Percentiles rank a stretch among this genome's conserved stretches.
phyloP scores from a whole-genome alignment of 2,888 invertebrate species.

The Aethes cnicana region DNA sequence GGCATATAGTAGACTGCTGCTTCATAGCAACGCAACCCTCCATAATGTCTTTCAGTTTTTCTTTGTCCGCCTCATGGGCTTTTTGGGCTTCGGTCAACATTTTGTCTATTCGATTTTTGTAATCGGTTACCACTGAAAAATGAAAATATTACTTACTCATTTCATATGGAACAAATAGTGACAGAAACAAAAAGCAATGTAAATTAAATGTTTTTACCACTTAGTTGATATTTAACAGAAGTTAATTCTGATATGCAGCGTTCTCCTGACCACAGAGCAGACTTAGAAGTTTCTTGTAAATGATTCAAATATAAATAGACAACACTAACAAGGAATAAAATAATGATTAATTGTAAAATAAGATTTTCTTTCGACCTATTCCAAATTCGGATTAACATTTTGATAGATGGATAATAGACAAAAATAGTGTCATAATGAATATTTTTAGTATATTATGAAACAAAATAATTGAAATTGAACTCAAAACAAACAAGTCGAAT shows the following conservation, averaged over 20 bases:
- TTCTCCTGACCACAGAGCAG: slow-evolving; percentile 51
- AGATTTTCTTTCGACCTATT: slow-evolving; percentile 47
- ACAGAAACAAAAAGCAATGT: no score
- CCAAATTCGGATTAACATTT: slow-evolving; percentile 42
- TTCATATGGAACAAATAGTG: not conserved
- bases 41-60: slow-evolving; percentile 62
- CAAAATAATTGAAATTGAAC: no score
- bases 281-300: slow-evolving; percentile 53
- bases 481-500: no score
- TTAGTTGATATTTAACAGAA: slow-evolving; percentile 65
- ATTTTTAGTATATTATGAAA: no score
- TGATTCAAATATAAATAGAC: slow-evolving; percentile 57
- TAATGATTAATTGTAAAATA: slow-evolving; percentile 42
- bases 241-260: slow-evolving; percentile 62
- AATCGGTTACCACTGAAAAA: slow-evolving; percentile 67
- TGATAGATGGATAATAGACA: no score
- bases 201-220: slow-evolving; percentile 49
- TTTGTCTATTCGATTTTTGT: slow-evolving; percentile 65
- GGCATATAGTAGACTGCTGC: slow-evolving; percentile 63
- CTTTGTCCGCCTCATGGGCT: slow-evolving; percentile 57
- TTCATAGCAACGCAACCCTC: slow-evolving; percentile 70
- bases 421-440: no score
- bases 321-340: slow-evolving; percentile 42
- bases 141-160: not conserved
- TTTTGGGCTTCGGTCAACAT: slow-evolving; percentile 63